A percentile compares a stretch with the other conserved stretches of the same genome.
Evolutionary conservation across 2,888 invertebrate species (phyloP).

Genomic region (Tetragnatha montana): DNA sequence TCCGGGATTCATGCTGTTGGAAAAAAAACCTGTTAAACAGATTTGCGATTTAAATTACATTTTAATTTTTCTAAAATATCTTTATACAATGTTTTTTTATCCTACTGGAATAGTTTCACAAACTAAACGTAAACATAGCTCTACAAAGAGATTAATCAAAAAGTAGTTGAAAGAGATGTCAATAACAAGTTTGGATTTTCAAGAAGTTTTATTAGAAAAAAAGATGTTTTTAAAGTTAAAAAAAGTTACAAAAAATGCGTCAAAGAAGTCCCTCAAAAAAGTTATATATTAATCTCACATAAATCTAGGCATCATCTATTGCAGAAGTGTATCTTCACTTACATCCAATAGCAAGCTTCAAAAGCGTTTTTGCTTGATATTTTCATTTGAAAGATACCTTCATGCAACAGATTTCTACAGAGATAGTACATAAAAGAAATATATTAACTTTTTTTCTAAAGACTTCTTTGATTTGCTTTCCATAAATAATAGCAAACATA

Average conservation of each 20-base stretch:
- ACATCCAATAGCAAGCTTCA: slow-evolving; percentile 9
- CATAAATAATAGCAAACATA: no score
- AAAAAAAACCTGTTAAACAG: no score
- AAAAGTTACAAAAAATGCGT: background rate
- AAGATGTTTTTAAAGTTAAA: background rate
- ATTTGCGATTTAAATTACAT: no score
- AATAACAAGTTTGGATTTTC: background rate
- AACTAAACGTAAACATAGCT: no score
- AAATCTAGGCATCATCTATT: background rate
- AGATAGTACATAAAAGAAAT: no score
- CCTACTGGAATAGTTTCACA: no score
- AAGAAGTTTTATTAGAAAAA: background rate
- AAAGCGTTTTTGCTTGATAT: slow-evolving; percentile 12
- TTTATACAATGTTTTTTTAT: no score
- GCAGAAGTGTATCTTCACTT: background rate
- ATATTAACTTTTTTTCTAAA: no score
- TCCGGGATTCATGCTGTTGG: no score
- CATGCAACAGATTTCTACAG: background rate
- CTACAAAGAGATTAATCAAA: background rate
- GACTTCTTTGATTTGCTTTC: no score
- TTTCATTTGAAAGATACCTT: slow-evolving; percentile 14
- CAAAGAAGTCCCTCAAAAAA: background rate
- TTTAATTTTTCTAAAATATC: no score
- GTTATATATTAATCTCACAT: background rate
- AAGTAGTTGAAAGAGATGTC: background rate